Evolutionary conservation across 1,140 invertebrate species (phyloP), one percentile per base, ranked within the genome.

Genomic region (Cydia amplana): DNA sequence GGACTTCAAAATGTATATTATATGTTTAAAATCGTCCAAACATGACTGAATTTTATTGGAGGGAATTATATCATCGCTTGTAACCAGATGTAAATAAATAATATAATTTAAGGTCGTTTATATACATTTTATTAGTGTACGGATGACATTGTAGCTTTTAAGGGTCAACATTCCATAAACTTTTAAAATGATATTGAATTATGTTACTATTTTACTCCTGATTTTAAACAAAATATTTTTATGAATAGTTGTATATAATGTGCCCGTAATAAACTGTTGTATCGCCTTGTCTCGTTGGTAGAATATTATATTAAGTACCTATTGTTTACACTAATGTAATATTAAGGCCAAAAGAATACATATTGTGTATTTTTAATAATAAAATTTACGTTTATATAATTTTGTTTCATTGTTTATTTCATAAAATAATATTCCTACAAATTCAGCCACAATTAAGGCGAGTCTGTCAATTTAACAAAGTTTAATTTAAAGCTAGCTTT

Each of bases 341-440:
- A 83, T 78, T 91, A 89, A 91, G 87, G 89, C 88, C 90, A 90
- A 91, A 91, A 88, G 85, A 90, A 91, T 90, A 91, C 89, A 90
- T 89, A 86, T 86, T 90, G 88, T 89, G 89, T 91, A 90, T 89
- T 91, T 88, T 84, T 79, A 82, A 80, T 88, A 87, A 88, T 88
- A 88, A 88, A 85, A 83, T 83, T 82, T 86, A 86, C 84, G 81
- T 87, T 88, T 85, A 85, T 82, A 85, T 74, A 28, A 49, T 40
- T 10, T 40, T 75, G 51, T 80, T 84, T 85, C 77, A 74, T 32
- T 74, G 18, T 1, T 23, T 60, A 3, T 10, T 40, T 40, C 36
- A 40, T 40, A 40, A 40, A 40, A 40, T 40, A 1, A 40, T 40
- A 40, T n/a, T n/a, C n/a, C n/a, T n/a, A n/a, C n/a, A n/a, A 25